Conservation (phyloP, 2,888 invertebrate species). For the Bombylius major region DNA sequence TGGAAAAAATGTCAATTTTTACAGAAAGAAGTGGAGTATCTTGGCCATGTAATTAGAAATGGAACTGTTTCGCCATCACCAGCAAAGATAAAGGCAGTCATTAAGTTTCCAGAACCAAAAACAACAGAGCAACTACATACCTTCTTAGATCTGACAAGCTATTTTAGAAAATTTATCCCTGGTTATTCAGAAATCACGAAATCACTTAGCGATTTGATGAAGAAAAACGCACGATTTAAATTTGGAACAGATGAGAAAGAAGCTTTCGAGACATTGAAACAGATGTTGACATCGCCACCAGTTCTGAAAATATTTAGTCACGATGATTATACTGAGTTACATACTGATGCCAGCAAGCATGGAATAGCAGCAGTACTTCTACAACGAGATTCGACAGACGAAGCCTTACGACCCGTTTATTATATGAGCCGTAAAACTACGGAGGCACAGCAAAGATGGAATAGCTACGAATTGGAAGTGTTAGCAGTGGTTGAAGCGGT, state of each 20-base stretch:
- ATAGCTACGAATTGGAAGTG: constrained; percentile 7
- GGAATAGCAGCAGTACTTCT: too few species aligned
- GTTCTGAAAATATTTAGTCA: too few species aligned
- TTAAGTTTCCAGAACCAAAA: constrained; percentile 5
- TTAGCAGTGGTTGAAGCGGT: constrained; percentile 5
- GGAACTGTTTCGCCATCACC: constrained; percentile 5
- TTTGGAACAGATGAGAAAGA: constrained; percentile 4
- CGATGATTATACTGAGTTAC: too few species aligned
- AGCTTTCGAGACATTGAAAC: too few species aligned
- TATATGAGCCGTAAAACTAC: too few species aligned
- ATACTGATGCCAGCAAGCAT: too few species aligned
- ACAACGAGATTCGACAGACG: too few species aligned
- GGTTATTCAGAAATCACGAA: constrained; percentile 1
- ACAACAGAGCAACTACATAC: constrained; percentile 4
- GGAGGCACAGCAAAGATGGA: too few species aligned
- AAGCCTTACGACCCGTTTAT: too few species aligned
- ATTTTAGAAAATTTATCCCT: constrained; percentile 6
- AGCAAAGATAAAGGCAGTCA: constrained; percentile 7
- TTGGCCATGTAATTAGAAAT: constrained; percentile 13
- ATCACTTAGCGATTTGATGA: not conserved
- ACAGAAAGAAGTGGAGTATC: constrained; percentile 8
- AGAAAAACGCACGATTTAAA: not conserved
- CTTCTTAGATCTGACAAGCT: constrained; percentile 1
- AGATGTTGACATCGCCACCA: too few species aligned
- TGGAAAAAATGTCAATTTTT: constrained; percentile 14